phyloP scores from a whole-genome alignment of 2,113 vertebrate species.

The Sterna hirundo region DNA sequence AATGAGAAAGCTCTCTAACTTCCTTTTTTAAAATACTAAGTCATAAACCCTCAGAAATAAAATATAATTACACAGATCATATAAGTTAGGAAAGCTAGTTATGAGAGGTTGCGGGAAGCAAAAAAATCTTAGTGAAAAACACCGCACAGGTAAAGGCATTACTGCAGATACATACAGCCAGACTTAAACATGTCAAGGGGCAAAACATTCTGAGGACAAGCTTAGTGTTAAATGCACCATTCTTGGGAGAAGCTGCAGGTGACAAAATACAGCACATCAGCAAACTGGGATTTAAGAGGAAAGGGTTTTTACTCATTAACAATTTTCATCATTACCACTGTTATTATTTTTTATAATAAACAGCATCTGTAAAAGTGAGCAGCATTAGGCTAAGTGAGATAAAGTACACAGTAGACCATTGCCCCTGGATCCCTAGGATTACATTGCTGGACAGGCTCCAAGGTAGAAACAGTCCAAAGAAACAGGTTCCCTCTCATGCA shows the following conservation, averaged over 20 bases:
- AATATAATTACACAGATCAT: background rate
- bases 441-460: background rate
- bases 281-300: background rate
- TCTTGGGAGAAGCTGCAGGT: background rate
- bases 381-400: background rate
- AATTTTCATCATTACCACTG: background rate
- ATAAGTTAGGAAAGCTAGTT: background rate
- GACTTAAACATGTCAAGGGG: background rate
- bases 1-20: background rate
- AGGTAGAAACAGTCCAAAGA: rapidly evolving
- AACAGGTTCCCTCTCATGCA: background rate
- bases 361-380: background rate
- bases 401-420: background rate
- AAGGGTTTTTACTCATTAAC: background rate
- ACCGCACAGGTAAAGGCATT: background rate
- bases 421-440: background rate
- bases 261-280: background rate
- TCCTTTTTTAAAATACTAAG: background rate
- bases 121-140: background rate
- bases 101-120: background rate
- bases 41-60: conserved; percentile 1
- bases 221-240: background rate
- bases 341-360: background rate
- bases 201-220: background rate
- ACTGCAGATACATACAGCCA: background rate